These are phyloP conservation scores for Schizopygopsis malacanthus DNA, from an alignment of 2,797 vertebrate species.

Conservation along the genomic window DNA sequence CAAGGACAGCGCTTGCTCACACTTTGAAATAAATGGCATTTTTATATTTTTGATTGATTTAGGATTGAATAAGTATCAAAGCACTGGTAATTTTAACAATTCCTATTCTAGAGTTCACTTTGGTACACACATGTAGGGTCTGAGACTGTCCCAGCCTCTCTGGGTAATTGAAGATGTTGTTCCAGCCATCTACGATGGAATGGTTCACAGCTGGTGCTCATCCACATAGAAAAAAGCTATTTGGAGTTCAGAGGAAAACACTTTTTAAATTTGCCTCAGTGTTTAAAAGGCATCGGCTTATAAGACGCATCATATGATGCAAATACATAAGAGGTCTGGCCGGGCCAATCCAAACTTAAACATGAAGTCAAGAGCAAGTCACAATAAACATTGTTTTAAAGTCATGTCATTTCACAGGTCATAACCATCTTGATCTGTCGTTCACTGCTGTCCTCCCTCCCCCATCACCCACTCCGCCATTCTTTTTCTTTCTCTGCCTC, in stretches of 20 bases:
- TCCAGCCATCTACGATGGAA: slow-evolving; percentile 60
- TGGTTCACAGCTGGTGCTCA: slow-evolving; percentile 72
- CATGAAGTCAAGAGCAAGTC: not conserved
- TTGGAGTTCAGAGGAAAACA: slow-evolving; percentile 26
- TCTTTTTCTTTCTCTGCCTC: not conserved
- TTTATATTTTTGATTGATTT: slow-evolving; percentile 1
- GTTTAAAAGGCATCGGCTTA: slow-evolving; percentile 29
- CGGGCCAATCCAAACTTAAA: not conserved
- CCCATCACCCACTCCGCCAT: slow-evolving; percentile 58
- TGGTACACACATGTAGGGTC: slow-evolving; percentile 34
- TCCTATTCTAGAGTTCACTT: slow-evolving; percentile 23
- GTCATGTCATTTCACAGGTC: slow-evolving; percentile 7
- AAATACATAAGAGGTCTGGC: slow-evolving; percentile 15
- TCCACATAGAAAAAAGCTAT: slow-evolving; percentile 43
- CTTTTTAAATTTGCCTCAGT: slow-evolving; percentile 20
- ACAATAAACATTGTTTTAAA: slow-evolving; percentile 25
- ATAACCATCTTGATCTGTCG: slow-evolving; percentile 22
- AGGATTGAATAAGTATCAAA: not conserved
- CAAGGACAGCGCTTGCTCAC: too few species aligned
- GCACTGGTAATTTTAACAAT: not conserved
- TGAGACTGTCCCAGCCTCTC: slow-evolving; percentile 47
- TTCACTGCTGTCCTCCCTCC: slow-evolving; percentile 48
- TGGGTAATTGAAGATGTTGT: slow-evolving; percentile 72
- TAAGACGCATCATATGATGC: slow-evolving; percentile 25
- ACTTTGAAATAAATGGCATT: not conserved